Percentiles rank a stretch among this genome's conserved stretches.
Conservation (phyloP, 2,797 vertebrate genomes). For the Pangasius sanitwongsei region DNA sequence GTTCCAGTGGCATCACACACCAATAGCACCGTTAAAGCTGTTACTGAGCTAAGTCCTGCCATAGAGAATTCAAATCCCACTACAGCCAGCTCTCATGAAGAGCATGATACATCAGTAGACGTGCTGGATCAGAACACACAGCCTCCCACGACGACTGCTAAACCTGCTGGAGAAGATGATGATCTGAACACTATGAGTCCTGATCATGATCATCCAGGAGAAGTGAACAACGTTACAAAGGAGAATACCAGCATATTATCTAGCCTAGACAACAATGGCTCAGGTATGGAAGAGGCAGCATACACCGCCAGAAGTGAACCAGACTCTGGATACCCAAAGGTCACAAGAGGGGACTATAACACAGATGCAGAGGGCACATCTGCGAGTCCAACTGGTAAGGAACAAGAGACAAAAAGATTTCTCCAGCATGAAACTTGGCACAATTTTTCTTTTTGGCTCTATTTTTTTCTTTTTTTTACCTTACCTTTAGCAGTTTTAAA, state of each 20-base stretch:
- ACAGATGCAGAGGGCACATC: fast-evolving
- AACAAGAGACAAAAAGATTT: not conserved
- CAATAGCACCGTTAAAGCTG: not conserved
- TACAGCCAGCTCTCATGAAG: not conserved
- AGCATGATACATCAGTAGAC: not conserved
- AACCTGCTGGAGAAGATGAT: not conserved
- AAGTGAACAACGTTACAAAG: not conserved
- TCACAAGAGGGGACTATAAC: not conserved
- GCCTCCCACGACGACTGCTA: not conserved
- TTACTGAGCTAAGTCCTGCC: not conserved
- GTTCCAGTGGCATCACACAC: not conserved
- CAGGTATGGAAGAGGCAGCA: slow-evolving; percentile 23
- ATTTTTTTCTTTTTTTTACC: not conserved
- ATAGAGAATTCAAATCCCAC: not conserved
- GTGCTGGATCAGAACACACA: not conserved
- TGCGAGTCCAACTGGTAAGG: not conserved
- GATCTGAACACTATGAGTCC: not conserved
- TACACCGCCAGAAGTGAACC: not conserved
- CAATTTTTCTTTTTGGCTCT: too few species aligned
- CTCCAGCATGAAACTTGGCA: not conserved
- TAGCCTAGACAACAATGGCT: not conserved
- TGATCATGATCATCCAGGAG: not conserved
- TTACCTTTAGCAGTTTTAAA: not conserved
- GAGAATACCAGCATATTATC: fast-evolving
- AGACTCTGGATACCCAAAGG: not conserved